Percentiles rank a stretch among this genome's conserved stretches.
Evolutionary conservation across 2,113 vertebrate genomes (phyloP).

Genomic region (Camelus bactrianus): DNA sequence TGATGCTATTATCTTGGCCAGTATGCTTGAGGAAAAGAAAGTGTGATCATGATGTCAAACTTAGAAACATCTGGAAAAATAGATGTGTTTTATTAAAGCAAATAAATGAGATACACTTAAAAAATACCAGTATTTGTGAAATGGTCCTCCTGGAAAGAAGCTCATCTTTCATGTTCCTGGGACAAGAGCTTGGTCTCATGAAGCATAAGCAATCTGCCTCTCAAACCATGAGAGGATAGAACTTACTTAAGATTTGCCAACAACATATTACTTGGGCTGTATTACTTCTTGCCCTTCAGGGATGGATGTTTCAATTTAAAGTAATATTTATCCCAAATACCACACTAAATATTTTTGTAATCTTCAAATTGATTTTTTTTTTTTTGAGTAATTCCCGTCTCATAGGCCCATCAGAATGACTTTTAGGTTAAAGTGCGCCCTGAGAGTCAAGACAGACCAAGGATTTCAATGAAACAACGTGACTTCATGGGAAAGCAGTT

Average conservation of each 20-base stretch:
- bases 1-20: constrained; percentile 9
- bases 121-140: constrained; percentile 56
- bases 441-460: constrained; percentile 14
- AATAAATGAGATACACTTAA: not conserved
- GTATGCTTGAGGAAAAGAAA: not conserved
- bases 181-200: not conserved
- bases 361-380: constrained; percentile 60
- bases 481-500: constrained; percentile 1
- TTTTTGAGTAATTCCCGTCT: constrained; percentile 45
- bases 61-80: constrained; percentile 38
- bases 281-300: constrained; percentile 42
- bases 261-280: not conserved
- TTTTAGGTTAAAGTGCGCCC: constrained; percentile 55
- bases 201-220: not conserved
- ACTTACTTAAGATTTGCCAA: constrained; percentile 67
- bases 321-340: constrained; percentile 62
- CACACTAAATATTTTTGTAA: constrained; percentile 44
- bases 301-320: constrained; percentile 55
- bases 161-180: constrained; percentile 6
- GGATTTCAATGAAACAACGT: not conserved
- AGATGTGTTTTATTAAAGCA: not conserved
- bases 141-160: not conserved
- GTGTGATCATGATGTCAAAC: not conserved
- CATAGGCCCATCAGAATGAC: not conserved
- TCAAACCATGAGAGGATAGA: constrained; percentile 3